phyloP scores from a whole-genome alignment of 2,888 invertebrate species.

The Cotesia congregata region DNA sequence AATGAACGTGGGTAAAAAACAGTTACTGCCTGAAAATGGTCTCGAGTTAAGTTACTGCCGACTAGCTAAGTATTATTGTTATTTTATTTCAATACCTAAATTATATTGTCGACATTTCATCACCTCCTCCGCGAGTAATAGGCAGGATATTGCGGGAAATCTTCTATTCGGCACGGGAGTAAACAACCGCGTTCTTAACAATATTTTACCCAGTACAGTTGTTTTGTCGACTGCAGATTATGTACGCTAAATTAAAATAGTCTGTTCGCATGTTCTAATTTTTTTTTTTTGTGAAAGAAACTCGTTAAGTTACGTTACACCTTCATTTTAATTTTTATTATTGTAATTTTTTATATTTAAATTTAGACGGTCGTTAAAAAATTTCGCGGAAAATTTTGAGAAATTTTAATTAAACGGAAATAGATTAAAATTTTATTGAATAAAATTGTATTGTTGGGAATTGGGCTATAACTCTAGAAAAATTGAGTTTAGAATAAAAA shows the following conservation, averaged over 20 bases:
- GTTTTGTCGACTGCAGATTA: background rate
- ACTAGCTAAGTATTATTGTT: background rate
- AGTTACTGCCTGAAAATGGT: conserved; percentile 16
- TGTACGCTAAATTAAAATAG: background rate
- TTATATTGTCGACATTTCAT: conserved; percentile 22
- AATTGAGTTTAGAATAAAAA: too few relatives aligned
- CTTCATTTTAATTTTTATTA: background rate
- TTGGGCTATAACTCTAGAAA: too few relatives aligned
- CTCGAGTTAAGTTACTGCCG: conserved; percentile 1
- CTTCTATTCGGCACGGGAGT: background rate
- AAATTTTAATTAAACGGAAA: too few relatives aligned
- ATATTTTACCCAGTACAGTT: background rate
- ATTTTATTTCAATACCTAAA: conserved; percentile 15
- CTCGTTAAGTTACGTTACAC: background rate
- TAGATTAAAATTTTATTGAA: too few relatives aligned
- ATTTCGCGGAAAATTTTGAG: too few relatives aligned
- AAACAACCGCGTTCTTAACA: background rate
- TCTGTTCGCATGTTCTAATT: background rate
- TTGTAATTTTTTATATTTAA: too few relatives aligned
- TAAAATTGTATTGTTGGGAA: too few relatives aligned
- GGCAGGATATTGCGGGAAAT: conserved; percentile 34
- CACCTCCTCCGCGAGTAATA: conserved; percentile 3
- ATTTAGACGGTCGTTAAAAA: too few relatives aligned
- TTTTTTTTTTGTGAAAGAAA: background rate
- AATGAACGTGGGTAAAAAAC: conserved; percentile 34